Percentiles rank a stretch among this genome's conserved stretches.
Conservation (phyloP, 1,140 invertebrate genomes). For the Bombus sylvicola region DNA sequence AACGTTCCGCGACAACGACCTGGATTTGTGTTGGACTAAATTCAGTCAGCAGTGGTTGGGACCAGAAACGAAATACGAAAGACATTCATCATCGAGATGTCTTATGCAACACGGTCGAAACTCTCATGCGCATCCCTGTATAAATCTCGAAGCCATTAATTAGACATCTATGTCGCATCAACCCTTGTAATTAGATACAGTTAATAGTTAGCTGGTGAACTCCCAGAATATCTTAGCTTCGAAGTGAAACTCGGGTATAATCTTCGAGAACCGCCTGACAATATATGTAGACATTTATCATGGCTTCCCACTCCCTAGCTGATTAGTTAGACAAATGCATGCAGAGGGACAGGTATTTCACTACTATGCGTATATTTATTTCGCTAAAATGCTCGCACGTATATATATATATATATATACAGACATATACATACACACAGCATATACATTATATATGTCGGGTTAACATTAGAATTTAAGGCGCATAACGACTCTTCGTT, state of each 20-base stretch:
- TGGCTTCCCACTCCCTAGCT: neutral
- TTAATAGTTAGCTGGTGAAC: conserved; percentile 78
- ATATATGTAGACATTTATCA: conserved; percentile 16
- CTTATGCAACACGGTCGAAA: conserved; percentile 78
- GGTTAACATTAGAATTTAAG: too few species aligned
- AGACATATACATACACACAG: too few species aligned
- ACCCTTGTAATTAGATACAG: conserved; percentile 83
- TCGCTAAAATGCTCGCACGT: too few species aligned
- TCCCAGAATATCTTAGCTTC: conserved; percentile 73
- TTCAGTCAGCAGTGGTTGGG: neutral
- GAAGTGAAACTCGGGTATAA: conserved; percentile 77
- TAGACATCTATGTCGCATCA: conserved; percentile 81
- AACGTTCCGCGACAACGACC: neutral
- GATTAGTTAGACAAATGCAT: too few species aligned
- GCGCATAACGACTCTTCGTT: too few species aligned
- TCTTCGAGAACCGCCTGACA: conserved; percentile 69
- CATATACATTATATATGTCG: too few species aligned
- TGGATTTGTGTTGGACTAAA: neutral
- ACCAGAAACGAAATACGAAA: conserved; percentile 53
- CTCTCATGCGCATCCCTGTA: conserved; percentile 79
- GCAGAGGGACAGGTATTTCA: too few species aligned
- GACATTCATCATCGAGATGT: conserved; percentile 67
- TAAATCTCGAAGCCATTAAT: conserved; percentile 82
- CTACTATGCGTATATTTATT: too few species aligned
- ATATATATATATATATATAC: too few species aligned